Evolutionary conservation across 1,140 invertebrate species (phyloP).

Genomic region (Eulimnadia texana): DNA sequence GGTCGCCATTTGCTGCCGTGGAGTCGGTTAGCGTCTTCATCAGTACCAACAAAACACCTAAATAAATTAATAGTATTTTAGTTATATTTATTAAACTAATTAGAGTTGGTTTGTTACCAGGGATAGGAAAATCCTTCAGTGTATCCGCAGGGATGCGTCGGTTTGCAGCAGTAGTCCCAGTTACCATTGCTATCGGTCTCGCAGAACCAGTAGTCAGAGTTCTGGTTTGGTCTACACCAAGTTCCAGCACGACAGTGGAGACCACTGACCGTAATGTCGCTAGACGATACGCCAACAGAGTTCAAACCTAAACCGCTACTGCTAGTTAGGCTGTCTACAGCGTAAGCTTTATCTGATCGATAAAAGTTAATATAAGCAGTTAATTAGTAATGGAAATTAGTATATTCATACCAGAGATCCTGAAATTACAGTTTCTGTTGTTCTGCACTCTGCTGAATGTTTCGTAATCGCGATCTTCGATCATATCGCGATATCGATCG

Average conservation of each 20-base stretch:
- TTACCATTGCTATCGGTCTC: constrained; percentile 44
- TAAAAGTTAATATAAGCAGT: background rate
- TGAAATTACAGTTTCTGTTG: background rate
- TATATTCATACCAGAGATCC: background rate
- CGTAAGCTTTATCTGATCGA: background rate
- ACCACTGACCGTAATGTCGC: constrained; percentile 45
- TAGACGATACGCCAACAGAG: too few species aligned
- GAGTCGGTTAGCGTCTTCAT: constrained; percentile 12
- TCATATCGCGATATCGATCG: constrained; percentile 46
- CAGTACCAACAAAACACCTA: constrained; percentile 59
- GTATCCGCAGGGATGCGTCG: constrained; percentile 62
- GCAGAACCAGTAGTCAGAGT: constrained; percentile 60
- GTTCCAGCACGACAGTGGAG: constrained; percentile 55
- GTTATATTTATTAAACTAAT: background rate
- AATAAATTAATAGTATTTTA: background rate
- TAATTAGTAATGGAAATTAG: background rate
- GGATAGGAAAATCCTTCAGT: constrained; percentile 40
- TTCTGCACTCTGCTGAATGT: constrained; percentile 41
- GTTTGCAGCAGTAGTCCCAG: constrained; percentile 68
- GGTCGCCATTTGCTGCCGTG: constrained; percentile 61
- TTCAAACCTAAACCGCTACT: background rate
- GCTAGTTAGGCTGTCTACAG: background rate
- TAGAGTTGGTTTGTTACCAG: constrained; percentile 8
- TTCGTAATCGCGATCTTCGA: constrained; percentile 40
- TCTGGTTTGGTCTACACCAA: constrained; percentile 47